phyloP scores from a whole-genome alignment of 2,888 invertebrate genomes.

The Drosophila anomelani region DNA sequence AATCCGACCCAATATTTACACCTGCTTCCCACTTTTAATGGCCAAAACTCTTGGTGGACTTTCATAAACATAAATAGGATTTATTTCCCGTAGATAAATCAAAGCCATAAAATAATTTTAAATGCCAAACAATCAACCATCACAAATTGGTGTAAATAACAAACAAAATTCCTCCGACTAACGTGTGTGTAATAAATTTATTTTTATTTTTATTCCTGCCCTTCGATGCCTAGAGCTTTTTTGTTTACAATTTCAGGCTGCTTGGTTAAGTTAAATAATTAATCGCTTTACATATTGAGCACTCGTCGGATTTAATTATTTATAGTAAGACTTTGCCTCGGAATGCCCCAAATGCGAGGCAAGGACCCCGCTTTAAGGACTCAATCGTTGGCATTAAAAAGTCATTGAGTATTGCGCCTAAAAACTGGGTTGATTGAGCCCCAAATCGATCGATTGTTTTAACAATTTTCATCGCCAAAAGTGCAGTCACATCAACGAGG shows the following conservation, averaged over 20 bases:
- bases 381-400: constrained; percentile 26
- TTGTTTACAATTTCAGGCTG: constrained; percentile 12
- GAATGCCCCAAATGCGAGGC: constrained; percentile 3
- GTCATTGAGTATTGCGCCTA: constrained; percentile 11
- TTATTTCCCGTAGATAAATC: constrained; percentile 6
- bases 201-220: not conserved
- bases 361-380: constrained; percentile 16
- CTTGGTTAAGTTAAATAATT: constrained; percentile 25
- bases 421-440: constrained; percentile 31
- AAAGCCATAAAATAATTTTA: constrained; percentile 4
- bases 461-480: constrained; percentile 24
- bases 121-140: constrained; percentile 4
- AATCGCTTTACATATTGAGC: constrained; percentile 21
- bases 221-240: not conserved
- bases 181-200: not conserved
- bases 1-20: not conserved
- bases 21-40: not conserved
- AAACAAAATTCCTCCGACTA: not conserved
- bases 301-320: constrained; percentile 26
- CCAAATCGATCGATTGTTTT: constrained; percentile 25
- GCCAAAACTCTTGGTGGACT: not conserved
- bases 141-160: constrained; percentile 1
- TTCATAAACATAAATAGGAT: not conserved
- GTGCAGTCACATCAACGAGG: constrained; percentile 17
- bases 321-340: constrained; percentile 12